Evolutionary conservation across 2,113 vertebrate species (phyloP).

Genomic region (Calonectris borealis): DNA sequence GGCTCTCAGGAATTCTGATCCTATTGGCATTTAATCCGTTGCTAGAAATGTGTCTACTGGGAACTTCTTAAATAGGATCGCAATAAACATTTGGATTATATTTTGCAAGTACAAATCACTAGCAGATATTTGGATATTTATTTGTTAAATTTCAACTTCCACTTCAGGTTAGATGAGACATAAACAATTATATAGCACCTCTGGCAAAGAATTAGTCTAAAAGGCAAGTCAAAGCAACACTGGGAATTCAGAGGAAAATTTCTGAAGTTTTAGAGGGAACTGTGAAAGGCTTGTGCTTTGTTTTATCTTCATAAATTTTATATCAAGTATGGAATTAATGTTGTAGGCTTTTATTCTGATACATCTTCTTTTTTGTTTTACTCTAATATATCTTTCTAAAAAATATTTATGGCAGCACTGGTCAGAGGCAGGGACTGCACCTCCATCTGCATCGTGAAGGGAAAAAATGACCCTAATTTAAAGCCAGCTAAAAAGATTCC

Average conservation of each 20-base stretch:
- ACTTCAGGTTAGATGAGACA: slow-evolving; percentile 16
- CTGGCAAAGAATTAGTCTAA: slow-evolving; percentile 12
- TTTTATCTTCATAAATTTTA: background rate
- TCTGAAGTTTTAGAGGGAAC: background rate
- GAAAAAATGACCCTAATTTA: background rate
- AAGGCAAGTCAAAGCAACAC: background rate
- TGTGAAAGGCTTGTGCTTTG: background rate
- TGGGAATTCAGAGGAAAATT: background rate
- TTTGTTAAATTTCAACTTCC: slow-evolving; percentile 12
- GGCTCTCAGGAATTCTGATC: background rate
- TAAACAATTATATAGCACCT: background rate
- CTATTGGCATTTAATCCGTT: background rate
- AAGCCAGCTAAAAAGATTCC: background rate
- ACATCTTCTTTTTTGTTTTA: background rate
- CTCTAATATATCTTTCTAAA: background rate
- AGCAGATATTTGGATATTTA: slow-evolving; percentile 13
- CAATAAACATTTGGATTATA: background rate
- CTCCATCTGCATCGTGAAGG: background rate
- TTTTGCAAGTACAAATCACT: slow-evolving; percentile 37
- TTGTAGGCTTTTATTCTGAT: background rate
- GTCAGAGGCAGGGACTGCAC: background rate
- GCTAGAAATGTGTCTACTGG: background rate
- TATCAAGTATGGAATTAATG: background rate
- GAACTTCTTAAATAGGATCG: background rate
- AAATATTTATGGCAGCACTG: background rate